A percentile compares a stretch with the other conserved stretches of the same genome.
Conservation (phyloP, 92 coral and sea anemone species). For the Phenganax subtilis region DNA sequence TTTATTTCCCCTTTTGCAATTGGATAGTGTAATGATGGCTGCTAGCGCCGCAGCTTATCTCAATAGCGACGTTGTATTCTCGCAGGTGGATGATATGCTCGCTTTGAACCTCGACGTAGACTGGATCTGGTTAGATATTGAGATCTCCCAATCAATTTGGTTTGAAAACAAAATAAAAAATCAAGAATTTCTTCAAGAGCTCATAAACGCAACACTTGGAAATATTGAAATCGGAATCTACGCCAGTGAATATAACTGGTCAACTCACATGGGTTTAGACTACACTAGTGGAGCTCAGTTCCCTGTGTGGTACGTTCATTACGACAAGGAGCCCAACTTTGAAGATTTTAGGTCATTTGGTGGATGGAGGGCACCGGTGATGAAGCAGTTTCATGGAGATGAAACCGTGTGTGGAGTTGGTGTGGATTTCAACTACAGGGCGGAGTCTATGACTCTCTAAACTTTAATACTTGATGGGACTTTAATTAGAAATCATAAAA, state of each 20-base stretch:
- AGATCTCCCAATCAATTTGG: slow-evolving; percentile 8
- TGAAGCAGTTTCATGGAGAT: slow-evolving; percentile 22
- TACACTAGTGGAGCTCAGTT: slow-evolving; percentile 15
- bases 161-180: neutral
- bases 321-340: slow-evolving; percentile 7
- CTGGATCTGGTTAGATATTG: slow-evolving; percentile 29
- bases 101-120: slow-evolving; percentile 19
- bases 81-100: slow-evolving; percentile 25
- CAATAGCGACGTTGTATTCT: neutral
- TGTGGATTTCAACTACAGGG: slow-evolving; percentile 12
- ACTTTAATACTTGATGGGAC: neutral
- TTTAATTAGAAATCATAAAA: neutral
- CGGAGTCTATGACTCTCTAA: neutral
- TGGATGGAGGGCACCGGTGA: slow-evolving; percentile 13
- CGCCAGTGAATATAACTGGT: slow-evolving; percentile 19
- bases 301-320: slow-evolving; percentile 33
- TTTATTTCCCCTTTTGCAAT: too few species aligned
- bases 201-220: neutral
- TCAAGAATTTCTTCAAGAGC: slow-evolving; percentile 17
- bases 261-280: slow-evolving; percentile 10
- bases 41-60: too few species aligned
- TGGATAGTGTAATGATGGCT: too few species aligned
- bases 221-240: neutral
- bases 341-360: slow-evolving; percentile 23
- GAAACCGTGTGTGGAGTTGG: neutral